Conservation (phyloP, 2,113 vertebrate genomes). For the Ascaphus truei region DNA sequence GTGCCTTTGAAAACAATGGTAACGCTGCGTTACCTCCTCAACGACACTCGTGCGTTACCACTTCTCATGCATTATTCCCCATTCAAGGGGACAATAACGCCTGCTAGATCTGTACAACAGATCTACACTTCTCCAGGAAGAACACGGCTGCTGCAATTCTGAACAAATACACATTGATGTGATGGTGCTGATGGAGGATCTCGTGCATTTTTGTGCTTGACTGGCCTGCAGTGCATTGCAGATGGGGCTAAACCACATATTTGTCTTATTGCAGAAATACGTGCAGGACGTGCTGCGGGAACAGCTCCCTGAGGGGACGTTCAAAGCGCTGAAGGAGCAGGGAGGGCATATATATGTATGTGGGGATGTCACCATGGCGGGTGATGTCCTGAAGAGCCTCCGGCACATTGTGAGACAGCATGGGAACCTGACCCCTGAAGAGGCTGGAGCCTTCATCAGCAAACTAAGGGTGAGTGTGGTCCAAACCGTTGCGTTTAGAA, state of each 20-base stretch:
- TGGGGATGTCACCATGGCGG: slow-evolving; percentile 95
- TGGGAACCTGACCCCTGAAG: slow-evolving; percentile 79
- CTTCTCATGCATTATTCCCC: no score
- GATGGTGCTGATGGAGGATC: neutral
- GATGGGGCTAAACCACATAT: neutral
- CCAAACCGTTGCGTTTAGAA: no score
- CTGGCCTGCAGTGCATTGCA: neutral
- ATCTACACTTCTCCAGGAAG: no score
- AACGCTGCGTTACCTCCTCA: no score
- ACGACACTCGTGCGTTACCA: no score
- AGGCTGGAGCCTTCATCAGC: slow-evolving; percentile 89
- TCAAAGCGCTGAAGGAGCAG: slow-evolving; percentile 82
- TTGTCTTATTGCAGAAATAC: slow-evolving; percentile 77
- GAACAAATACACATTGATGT: no score
- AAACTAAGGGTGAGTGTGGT: slow-evolving; percentile 79
- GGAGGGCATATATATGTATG: slow-evolving; percentile 95
- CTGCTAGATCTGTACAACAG: no score
- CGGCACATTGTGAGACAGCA: slow-evolving; percentile 84
- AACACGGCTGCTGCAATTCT: no score
- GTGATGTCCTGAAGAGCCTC: slow-evolving; percentile 90
- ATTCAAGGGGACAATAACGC: no score
- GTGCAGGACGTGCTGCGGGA: slow-evolving; percentile 91
- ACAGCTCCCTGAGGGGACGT: slow-evolving; percentile 81
- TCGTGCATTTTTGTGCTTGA: neutral
- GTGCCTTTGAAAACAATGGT: no score